A percentile compares a stretch with the other conserved stretches of the same genome.
phyloP scores from a whole-genome alignment of 2,113 vertebrate species.

The Corythaeola cristata region DNA sequence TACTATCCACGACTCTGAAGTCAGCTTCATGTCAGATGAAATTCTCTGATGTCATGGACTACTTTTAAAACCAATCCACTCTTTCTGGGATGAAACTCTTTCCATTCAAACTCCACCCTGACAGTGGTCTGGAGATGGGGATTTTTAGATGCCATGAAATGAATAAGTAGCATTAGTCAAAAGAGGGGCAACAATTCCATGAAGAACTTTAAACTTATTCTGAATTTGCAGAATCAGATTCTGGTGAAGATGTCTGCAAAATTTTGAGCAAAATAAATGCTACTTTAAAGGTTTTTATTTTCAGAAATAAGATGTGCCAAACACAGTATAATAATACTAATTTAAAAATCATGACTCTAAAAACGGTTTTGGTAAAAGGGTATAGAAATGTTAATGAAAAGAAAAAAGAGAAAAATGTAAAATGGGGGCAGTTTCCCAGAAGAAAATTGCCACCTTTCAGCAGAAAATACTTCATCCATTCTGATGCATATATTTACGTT shows the following conservation, averaged over 20 bases:
- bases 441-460: neutral
- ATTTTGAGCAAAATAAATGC: neutral
- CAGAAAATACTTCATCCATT: neutral
- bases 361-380: neutral
- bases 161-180: neutral
- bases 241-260: neutral
- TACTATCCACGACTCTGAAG: neutral
- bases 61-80: neutral
- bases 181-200: neutral
- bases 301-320: neutral
- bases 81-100: neutral
- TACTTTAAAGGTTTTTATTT: neutral
- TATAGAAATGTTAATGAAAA: neutral
- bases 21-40: neutral
- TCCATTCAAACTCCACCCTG: neutral
- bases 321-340: too few relatives aligned
- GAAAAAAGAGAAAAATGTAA: neutral
- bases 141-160: neutral
- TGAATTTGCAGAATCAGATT: neutral
- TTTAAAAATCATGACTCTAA: neutral
- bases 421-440: neutral
- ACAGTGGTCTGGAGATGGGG: neutral
- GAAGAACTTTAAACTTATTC: neutral
- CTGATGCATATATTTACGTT: neutral
- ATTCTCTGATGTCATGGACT: too few relatives aligned